A percentile compares a stretch with the other conserved stretches of the same genome.
Evolutionary conservation across 2,113 vertebrate genomes (phyloP).

Genomic region (Anseranas semipalmata): DNA sequence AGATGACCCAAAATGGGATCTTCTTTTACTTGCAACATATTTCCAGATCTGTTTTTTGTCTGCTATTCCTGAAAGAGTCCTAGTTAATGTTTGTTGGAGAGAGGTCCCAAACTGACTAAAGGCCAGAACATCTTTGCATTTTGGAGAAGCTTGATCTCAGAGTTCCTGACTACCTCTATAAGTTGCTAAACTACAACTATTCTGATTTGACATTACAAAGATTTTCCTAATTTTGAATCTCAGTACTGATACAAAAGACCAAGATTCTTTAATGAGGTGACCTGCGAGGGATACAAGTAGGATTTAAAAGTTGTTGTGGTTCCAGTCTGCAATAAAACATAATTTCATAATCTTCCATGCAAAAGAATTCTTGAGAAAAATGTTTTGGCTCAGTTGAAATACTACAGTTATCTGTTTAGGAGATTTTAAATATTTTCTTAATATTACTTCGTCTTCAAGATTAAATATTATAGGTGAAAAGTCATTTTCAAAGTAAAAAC

Average conservation of each 20-base stretch:
- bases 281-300: background rate
- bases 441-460: background rate
- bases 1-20: background rate
- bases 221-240: background rate
- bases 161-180: background rate
- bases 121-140: background rate
- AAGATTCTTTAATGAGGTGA: background rate
- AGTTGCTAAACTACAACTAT: background rate
- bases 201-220: background rate
- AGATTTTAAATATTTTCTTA: background rate
- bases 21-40: background rate
- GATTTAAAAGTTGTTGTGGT: background rate
- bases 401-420: background rate
- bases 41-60: background rate
- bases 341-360: background rate
- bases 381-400: background rate
- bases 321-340: background rate
- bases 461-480: background rate
- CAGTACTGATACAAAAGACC: background rate
- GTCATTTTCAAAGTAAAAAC: background rate
- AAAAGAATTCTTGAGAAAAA: background rate
- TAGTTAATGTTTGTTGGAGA: background rate
- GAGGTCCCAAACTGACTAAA: background rate
- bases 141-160: background rate
- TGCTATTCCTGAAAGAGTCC: background rate